Evolutionary conservation across 2,797 vertebrate species (phyloP).

Genomic region (Enteromius viviparus): DNA sequence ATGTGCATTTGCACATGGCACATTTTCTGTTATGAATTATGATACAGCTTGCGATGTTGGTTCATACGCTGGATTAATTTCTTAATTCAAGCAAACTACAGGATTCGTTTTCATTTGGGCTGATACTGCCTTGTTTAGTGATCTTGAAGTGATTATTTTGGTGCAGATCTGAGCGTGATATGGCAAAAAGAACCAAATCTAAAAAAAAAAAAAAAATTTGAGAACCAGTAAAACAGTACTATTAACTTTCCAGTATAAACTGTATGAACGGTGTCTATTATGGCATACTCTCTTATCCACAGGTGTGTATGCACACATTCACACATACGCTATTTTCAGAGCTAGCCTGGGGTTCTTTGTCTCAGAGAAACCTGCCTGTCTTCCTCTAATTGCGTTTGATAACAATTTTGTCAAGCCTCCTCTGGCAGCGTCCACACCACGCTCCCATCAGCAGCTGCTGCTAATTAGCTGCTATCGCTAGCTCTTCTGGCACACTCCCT

Average conservation of each 20-base stretch:
- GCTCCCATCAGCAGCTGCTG: conserved; percentile 87
- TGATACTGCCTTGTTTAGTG: not conserved
- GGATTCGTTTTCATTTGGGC: not conserved
- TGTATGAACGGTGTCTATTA: not conserved
- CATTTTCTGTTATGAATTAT: not conserved
- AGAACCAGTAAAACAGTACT: not conserved
- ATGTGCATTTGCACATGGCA: not conserved
- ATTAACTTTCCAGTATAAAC: not conserved
- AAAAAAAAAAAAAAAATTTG: not conserved
- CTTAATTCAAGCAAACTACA: not conserved
- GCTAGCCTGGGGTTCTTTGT: conserved; percentile 68
- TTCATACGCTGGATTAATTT: not conserved
- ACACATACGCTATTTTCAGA: conserved; percentile 36
- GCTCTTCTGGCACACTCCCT: conserved; percentile 80
- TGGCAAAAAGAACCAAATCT: not conserved
- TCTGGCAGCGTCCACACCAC: conserved; percentile 73
- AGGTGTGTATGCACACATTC: conserved; percentile 29
- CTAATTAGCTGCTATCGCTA: conserved; percentile 84
- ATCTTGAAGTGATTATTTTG: not conserved
- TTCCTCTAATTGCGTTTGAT: conserved; percentile 79
- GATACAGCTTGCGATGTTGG: too few relatives aligned
- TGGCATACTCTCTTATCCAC: not conserved
- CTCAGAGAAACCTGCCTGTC: conserved; percentile 70
- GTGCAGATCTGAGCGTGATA: not conserved
- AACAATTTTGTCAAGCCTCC: conserved; percentile 80